These are phyloP conservation scores for Cataglyphis livida DNA, from an alignment of 2,888 invertebrate species.

Conservation along the genomic window DNA sequence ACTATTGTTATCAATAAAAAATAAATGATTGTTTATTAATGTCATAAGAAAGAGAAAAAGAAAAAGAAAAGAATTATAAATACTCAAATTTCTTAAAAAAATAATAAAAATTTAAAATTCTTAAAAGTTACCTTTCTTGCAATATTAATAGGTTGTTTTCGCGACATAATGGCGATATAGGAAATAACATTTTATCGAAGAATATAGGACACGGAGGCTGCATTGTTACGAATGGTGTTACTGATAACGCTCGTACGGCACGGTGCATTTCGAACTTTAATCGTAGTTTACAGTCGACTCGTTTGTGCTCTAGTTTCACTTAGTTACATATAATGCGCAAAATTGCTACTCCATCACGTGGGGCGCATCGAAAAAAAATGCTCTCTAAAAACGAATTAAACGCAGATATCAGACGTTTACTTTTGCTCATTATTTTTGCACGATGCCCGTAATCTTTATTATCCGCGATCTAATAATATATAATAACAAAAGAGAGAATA, in stretches of 20 bases:
- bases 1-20: neutral
- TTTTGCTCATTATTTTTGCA: neutral
- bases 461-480: neutral
- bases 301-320: slow-evolving; percentile 62
- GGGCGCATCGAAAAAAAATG: slow-evolving; percentile 19
- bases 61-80: neutral
- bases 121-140: slow-evolving; percentile 5
- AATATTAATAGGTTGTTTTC: slow-evolving; percentile 10
- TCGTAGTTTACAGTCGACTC: slow-evolving; percentile 70
- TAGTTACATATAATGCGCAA: slow-evolving; percentile 52
- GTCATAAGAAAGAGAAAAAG: neutral
- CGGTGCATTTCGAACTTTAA: slow-evolving; percentile 70
- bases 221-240: slow-evolving; percentile 63
- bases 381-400: neutral
- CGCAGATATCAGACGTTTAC: neutral
- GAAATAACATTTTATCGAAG: slow-evolving; percentile 56
- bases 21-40: neutral
- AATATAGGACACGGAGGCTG: slow-evolving; percentile 54
- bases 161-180: slow-evolving; percentile 25
- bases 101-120: neutral
- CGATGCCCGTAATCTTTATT: neutral
- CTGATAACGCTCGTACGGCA: slow-evolving; percentile 57
- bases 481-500: neutral
- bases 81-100: neutral
- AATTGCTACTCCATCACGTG: slow-evolving; percentile 46